Base-by-base conservation (phyloP, 2,113 vertebrate genomes). In the Ciconia maguari region DNA sequence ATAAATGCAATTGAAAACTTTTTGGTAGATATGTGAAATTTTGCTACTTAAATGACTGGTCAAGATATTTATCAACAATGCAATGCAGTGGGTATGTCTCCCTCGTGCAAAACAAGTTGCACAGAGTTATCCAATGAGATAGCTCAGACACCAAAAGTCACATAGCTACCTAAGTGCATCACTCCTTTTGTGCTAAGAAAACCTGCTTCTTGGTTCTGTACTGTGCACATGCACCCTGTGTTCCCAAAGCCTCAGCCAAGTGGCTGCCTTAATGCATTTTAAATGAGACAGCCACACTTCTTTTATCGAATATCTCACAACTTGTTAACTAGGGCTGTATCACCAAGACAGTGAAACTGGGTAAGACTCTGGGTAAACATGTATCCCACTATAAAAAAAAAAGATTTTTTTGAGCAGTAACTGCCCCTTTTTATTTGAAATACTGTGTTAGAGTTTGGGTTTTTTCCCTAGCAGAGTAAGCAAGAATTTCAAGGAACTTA, bases 101-200 rank as follows among this genome's bases (percentile, higher is more conserved):
- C 26, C 25, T 61, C 30, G 9, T 41, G 74, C 24, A 60, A 41
- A 6, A n/a, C 3, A 83, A 61, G 6, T 17, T 30, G 2, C 13
- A 55, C 9, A 60, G 52, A 44, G 24, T 41, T 14, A 57, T 16
- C 32, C 46, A 57, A 9, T 41, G 42, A 57, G 20, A 30, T 4
- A 90, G 18, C 3, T 72, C n/a, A 41, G 83, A 24, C 29, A 27
- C 4, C 6, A 46, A 6, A 85, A 80, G 6, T 57, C 44, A n/a
- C 4, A 5, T n/a, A 64, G 16, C 3, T 64, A 41, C 14, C 0
- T 3, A 18, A 34, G 2, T 36, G 13, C 6, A 3, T 49, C 14
- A 18, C 11, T 64, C 16, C 10, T 49, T 65, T 11, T 49, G 7
- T 16, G 14, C 38, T 58, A 46, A 36, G 48, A 65, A 74, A 89